Evolutionary conservation across 2,888 invertebrate genomes (phyloP), one percentile per base, ranked within the genome.

Genomic region (Strigamia crassipes): DNA sequence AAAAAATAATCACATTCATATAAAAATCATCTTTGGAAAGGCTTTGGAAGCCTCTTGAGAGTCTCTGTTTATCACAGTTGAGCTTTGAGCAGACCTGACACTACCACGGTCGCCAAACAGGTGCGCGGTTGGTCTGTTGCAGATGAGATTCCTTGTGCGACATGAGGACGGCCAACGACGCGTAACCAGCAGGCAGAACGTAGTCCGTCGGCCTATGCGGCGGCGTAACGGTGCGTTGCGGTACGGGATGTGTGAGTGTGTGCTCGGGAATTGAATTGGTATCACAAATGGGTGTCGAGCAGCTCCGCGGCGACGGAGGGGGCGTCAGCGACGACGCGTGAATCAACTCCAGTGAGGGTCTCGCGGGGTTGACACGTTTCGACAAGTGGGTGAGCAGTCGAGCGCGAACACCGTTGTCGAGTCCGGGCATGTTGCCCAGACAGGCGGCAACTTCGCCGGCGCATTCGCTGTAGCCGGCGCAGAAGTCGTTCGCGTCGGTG

Each of bases 331-430:
- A 46, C 23, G 31, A 18, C 51, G 38, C 27, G 15, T 80, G 56
- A 27, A 31, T 27, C n/a, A 79, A 41, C 42, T 79, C 23, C 41
- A 18, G 1, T 42, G 41, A 38, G 56, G 51, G 80, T 8, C 51
- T 10, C 5, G 12, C 15, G 15, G 42, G 31, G 13, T 13, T 31
- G 31, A 95, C 91, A 82, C 93, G 91, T 89, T 94, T 93, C n/a
- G 95, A 95, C 84, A 96, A 91, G 88, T 95, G 95, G 81, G 94
- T 93, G 95, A 96, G 95, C 86, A 96, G 90, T 86, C 93, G 93
- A 82, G 94, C 94, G 66, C 95, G 95, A 84, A 95, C 89, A 86
- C 93, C 92, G 85, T 95, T 92, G 87, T 94, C 94, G 86, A 96
- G 94, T 84, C 94, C 94, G 82, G 94, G 94, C 83, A 94, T 94